Evolutionary conservation across 2,888 invertebrate genomes (phyloP).

Genomic region (Limenitis camilla): DNA sequence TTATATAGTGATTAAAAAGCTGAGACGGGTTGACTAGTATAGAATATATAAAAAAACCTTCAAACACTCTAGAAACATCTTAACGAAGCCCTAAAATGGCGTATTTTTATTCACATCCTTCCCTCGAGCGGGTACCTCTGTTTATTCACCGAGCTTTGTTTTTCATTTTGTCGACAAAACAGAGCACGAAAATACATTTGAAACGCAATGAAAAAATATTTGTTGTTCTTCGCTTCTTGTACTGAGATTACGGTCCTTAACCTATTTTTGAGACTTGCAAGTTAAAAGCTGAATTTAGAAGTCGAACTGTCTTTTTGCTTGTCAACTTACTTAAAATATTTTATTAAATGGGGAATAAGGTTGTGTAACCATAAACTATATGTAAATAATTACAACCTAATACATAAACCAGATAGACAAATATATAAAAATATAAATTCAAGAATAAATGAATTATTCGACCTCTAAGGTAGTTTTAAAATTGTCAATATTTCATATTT

Average conservation of each 20-base stretch:
- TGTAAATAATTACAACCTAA: no score
- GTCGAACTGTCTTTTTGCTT: background rate
- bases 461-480: no score
- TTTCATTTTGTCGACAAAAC: conserved; percentile 9
- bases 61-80: background rate
- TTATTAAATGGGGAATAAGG: no score
- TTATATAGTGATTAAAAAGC: no score
- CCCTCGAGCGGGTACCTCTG: conserved; percentile 11
- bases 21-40: no score
- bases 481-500: no score
- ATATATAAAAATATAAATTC: no score
- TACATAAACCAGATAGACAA: no score
- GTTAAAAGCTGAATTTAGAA: background rate
- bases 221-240: conserved; percentile 7
- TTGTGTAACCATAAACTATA: no score
- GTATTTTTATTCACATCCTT: conserved; percentile 7
- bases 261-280: conserved; percentile 1
- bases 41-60: no score
- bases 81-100: background rate
- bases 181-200: conserved; percentile 13
- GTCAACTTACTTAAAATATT: no score
- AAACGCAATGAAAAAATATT: conserved; percentile 13
- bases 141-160: conserved; percentile 10
- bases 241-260: conserved; percentile 12
- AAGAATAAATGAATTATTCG: no score